A percentile compares a stretch with the other conserved stretches of the same genome.
These are phyloP conservation scores for Dipodomys ordii DNA, from an alignment of 2,113 vertebrate genomes.

Conservation along the genomic window DNA sequence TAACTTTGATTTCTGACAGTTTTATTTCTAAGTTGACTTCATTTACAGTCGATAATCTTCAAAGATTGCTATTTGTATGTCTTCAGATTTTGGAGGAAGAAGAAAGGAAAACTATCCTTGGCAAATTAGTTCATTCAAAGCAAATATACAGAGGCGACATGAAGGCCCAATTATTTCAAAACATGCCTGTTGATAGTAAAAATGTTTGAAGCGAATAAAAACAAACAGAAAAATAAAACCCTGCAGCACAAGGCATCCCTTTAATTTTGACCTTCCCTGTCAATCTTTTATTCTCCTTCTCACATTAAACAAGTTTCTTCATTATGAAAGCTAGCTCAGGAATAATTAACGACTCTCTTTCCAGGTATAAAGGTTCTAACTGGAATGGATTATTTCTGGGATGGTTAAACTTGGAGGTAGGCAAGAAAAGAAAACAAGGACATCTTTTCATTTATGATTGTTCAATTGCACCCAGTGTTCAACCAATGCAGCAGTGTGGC, in stretches of 20 bases:
- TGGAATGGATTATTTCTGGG: conserved; percentile 2
- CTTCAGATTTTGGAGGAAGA: background rate
- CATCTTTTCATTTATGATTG: background rate
- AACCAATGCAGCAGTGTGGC: background rate
- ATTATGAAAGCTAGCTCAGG: conserved; percentile 57
- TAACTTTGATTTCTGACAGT: background rate
- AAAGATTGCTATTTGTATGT: background rate
- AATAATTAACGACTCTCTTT: conserved; percentile 60
- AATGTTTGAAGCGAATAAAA: background rate
- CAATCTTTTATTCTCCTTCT: background rate
- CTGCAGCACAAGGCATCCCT: rapidly evolving
- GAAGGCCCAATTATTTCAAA: too few species aligned
- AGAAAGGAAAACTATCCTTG: background rate
- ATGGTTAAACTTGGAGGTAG: conserved; percentile 42
- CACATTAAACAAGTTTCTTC: conserved; percentile 50
- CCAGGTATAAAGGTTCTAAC: background rate
- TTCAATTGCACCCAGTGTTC: background rate
- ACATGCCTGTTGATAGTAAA: background rate
- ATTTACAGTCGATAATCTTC: background rate
- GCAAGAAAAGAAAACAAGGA: background rate
- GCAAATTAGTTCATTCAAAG: background rate
- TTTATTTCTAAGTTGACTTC: background rate
- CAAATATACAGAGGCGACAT: too few species aligned
- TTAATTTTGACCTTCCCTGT: background rate
- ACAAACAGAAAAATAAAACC: background rate